Conservation (phyloP, 2,113 vertebrate species). For the Megaceryle torquata region DNA sequence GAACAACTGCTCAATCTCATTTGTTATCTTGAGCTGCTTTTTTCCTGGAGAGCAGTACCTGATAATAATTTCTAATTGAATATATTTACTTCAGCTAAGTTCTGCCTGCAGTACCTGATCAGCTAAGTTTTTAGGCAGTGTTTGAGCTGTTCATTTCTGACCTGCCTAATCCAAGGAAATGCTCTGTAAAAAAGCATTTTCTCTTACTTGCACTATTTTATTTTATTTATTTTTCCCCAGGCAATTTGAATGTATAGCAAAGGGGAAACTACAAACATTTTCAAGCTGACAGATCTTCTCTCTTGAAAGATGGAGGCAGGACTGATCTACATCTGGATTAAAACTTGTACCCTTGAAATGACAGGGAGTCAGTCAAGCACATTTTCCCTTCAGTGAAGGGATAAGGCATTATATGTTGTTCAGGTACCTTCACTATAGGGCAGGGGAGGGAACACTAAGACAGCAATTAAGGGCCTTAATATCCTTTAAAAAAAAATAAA, state of each 20-base stretch:
- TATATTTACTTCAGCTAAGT: neutral
- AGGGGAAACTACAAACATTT: neutral
- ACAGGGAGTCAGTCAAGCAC: neutral
- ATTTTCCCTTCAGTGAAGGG: neutral
- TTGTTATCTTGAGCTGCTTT: neutral
- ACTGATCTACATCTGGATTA: neutral
- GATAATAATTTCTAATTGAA: neutral
- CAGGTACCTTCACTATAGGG: neutral
- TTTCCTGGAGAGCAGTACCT: neutral
- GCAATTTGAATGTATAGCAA: neutral
- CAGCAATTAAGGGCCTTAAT: neutral
- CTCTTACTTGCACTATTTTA: neutral
- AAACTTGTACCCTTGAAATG: neutral
- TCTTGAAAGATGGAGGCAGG: neutral
- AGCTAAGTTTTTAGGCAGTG: neutral
- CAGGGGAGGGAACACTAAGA: neutral
- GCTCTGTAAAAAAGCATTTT: neutral
- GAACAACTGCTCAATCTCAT: neutral
- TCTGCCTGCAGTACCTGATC: neutral
- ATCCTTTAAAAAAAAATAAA: neutral
- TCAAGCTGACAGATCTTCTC: neutral
- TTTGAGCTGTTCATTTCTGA: neutral
- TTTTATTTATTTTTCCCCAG: neutral
- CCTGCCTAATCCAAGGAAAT: neutral
- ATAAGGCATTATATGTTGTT: fast-evolving